Conservation (phyloP, 2,797 vertebrate species). For the Psittacula echo region DNA sequence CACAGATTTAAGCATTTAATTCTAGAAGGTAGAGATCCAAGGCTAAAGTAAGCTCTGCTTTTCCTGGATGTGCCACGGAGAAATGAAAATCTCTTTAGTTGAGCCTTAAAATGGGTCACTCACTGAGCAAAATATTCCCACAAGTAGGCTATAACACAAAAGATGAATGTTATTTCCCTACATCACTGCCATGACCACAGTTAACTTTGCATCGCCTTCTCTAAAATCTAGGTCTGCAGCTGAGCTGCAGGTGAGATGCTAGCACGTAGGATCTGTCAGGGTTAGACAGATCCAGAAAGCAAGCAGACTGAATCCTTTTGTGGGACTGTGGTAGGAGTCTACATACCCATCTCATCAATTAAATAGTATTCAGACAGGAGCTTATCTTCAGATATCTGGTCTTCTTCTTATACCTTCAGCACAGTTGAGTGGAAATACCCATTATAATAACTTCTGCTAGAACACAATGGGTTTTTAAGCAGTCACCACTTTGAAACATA, state of each 20-base stretch:
- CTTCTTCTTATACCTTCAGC: neutral
- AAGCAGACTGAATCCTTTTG: neutral
- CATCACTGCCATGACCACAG: neutral
- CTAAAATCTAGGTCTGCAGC: neutral
- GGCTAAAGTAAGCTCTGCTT: neutral
- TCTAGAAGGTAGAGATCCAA: neutral
- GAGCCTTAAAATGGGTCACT: neutral
- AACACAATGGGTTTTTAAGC: neutral
- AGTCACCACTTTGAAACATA: neutral
- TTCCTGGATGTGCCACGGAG: neutral
- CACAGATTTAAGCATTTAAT: neutral
- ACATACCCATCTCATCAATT: neutral
- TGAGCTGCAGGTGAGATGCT: neutral
- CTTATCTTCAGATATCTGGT: neutral
- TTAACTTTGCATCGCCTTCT: neutral
- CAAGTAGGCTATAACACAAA: neutral
- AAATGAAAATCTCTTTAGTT: neutral
- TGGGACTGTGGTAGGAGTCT: neutral
- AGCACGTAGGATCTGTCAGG: neutral
- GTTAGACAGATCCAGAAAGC: neutral
- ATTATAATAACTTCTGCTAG: neutral
- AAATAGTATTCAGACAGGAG: neutral
- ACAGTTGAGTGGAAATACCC: neutral
- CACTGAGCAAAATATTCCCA: neutral
- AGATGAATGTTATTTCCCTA: neutral